Conservation (phyloP, 2,797 vertebrate species). For the Florisuga fusca region DNA sequence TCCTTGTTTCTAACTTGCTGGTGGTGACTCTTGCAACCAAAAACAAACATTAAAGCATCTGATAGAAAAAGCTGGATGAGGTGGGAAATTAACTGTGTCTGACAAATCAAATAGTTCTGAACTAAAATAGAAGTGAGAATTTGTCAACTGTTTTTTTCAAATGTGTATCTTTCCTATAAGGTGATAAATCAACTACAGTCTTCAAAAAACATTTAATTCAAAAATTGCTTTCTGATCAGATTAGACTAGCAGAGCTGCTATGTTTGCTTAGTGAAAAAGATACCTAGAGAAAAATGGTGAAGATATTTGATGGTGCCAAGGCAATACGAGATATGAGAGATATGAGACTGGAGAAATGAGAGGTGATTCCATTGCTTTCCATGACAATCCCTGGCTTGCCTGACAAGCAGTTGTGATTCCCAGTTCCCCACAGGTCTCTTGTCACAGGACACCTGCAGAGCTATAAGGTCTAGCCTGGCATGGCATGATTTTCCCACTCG, state of each 20-base stretch:
- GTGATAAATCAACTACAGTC: not conserved
- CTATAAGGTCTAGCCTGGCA: not conserved
- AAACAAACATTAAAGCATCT: not conserved
- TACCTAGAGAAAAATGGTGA: not conserved
- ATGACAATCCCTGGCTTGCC: not conserved
- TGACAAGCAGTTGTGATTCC: not conserved
- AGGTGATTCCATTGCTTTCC: rapidly evolving
- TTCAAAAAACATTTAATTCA: not conserved
- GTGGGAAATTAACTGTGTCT: rapidly evolving
- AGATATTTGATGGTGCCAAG: not conserved
- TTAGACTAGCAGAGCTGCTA: not conserved
- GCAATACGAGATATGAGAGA: not conserved
- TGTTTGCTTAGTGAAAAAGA: not conserved
- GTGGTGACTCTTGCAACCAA: not conserved
- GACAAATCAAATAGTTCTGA: not conserved
- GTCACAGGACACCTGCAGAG: rapidly evolving
- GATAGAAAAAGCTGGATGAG: not conserved
- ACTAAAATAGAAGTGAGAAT: not conserved
- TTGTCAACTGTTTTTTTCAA: not conserved
- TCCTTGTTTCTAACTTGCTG: not conserved
- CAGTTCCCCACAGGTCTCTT: not conserved
- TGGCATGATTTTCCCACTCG: not conserved
- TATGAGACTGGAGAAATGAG: not conserved
- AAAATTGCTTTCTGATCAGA: not conserved
- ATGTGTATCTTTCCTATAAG: not conserved